Conservation (phyloP, 1,140 invertebrate genomes). For the Drosophila repletoides region DNA sequence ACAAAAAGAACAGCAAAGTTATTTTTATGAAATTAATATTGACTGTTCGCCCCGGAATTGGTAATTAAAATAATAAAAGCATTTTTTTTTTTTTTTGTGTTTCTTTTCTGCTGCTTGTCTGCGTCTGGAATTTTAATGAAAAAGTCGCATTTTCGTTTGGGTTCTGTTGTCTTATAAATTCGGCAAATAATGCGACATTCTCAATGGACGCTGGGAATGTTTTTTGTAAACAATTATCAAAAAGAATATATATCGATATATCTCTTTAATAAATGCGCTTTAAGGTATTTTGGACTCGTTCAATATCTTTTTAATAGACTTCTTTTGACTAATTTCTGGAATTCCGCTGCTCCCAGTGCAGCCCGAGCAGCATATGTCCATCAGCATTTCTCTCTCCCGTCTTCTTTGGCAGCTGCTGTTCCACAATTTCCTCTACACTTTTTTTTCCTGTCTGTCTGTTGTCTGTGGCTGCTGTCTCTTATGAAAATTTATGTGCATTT, state of each 20-base stretch:
- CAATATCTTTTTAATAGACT: conserved; percentile 73
- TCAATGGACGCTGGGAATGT: conserved; percentile 48
- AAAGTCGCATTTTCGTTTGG: conserved; percentile 53
- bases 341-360: conserved; percentile 22
- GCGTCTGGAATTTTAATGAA: conserved; percentile 75
- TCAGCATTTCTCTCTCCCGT: conserved; percentile 30
- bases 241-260: too few relatives aligned
- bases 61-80: conserved; percentile 81
- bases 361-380: conserved; percentile 35
- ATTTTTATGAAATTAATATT: conserved; percentile 80
- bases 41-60: conserved; percentile 63
- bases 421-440: conserved; percentile 40
- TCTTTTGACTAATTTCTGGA: conserved; percentile 72
- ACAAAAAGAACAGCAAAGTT: conserved; percentile 48
- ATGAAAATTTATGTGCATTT: conserved; percentile 72
- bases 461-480: conserved; percentile 38
- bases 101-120: conserved; percentile 17
- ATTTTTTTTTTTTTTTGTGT: conserved; percentile 49
- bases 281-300: conserved; percentile 50
- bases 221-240: conserved; percentile 69
- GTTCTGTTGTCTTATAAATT: conserved; percentile 56
- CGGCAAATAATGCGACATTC: conserved; percentile 47
- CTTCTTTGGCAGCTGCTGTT: conserved; percentile 53
- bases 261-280: conserved; percentile 56
- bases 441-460: conserved; percentile 35